phyloP scores from a whole-genome alignment of 53 echinoderm and acorn worm species.

The Holothuria scabra region DNA sequence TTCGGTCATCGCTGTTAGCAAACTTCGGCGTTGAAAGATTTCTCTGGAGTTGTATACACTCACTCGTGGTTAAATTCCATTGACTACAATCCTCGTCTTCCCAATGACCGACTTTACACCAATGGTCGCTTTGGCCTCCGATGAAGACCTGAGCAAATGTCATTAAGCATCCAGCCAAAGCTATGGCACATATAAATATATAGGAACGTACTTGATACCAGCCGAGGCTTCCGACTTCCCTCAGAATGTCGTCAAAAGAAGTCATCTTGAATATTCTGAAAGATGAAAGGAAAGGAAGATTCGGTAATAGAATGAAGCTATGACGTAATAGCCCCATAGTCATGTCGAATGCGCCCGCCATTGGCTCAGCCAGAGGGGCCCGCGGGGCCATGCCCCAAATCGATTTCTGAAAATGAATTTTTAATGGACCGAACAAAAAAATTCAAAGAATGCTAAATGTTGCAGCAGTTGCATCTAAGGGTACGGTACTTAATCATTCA shows the following conservation, averaged over 20 bases:
- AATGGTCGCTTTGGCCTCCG: conserved; percentile 39
- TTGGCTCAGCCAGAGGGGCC: no score
- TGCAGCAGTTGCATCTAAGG: no score
- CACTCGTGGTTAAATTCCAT: background rate
- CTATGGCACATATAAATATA: background rate
- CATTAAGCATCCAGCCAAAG: background rate
- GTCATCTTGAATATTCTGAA: conserved; percentile 12
- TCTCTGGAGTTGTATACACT: background rate
- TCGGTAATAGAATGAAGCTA: no score
- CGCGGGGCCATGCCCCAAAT: no score
- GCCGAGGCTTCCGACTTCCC: conserved; percentile 14
- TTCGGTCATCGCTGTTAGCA: background rate
- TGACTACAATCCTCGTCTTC: conserved; percentile 21
- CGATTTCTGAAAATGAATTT: no score
- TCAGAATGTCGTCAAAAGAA: conserved; percentile 31
- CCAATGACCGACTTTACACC: conserved; percentile 32
- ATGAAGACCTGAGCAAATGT: conserved; percentile 46
- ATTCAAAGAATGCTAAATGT: no score
- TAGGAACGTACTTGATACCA: conserved; percentile 23
- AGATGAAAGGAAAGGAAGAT: background rate
- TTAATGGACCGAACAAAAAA: no score
- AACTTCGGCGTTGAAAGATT: background rate
- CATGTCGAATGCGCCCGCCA: no score
- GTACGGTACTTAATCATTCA: no score
- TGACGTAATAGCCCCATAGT: no score